Base-by-base conservation (phyloP, 1,140 invertebrate species). In the Zeugodacus cucurbitae region DNA sequence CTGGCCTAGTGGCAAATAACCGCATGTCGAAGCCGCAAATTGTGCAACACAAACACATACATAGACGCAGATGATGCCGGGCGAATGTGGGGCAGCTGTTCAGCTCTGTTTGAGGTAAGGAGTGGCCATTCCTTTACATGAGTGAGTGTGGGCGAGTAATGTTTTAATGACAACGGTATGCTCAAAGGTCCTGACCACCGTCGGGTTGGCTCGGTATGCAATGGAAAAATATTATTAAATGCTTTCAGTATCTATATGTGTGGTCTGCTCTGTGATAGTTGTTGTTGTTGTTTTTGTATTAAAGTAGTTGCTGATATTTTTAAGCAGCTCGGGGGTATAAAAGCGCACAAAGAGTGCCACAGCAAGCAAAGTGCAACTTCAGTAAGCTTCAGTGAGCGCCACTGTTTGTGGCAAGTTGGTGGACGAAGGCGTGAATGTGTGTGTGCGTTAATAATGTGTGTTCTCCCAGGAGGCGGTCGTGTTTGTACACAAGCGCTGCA, bases 241-340 rank as follows among this genome's bases (percentile, higher is more conserved):
- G 74, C 41, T 48, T 37, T 78, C 26, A 32, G n/a, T 67, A 32
- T 64, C 8, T 26, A 2, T 64, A 64, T 64, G 59, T 64, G 59
- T 3, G n/a, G 1, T n/a, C 3, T 67, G 62, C 62, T 1, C 17
- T 67, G 7, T 2, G 2, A 59, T 59, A 59, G 58, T 54, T 64
- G 6, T 7, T 70, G 67, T 20, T 48, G 74, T 22, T n/a, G 74
- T 26, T 74, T 34, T 29, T 41, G 11, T 74, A 34, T n/a, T 20
- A 74, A 37, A 74, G 67, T 74, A 74, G 67, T 37, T 78, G 74
- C 37, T 78, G 41, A 44, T 78, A 78, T 78, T 78, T 78, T 78
- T 78, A 78, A 44, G 74, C 74, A 44, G 74, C 41, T 48, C 74
- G 4, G 37, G 67, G 67, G 67, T 41, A 74, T 74, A 22, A 34